phyloP scores from a whole-genome alignment of 2,888 invertebrate genomes.

The Troglohyphantes excavatus region DNA sequence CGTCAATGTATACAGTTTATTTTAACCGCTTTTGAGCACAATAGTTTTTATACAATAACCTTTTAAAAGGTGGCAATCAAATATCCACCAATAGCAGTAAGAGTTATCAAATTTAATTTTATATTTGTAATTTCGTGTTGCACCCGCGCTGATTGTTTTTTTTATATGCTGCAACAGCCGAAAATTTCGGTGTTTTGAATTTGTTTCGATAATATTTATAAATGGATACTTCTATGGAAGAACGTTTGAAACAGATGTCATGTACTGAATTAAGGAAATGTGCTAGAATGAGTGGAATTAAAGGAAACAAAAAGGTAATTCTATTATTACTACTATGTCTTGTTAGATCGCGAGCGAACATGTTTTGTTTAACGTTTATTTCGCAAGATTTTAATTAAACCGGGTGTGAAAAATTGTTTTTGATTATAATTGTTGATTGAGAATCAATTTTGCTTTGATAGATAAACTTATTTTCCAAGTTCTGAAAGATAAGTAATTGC shows the following conservation, averaged over 20 bases:
- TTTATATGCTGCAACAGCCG: neutral
- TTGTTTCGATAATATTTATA: neutral
- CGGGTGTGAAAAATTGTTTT: too few species aligned
- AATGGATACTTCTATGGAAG: constrained; percentile 45
- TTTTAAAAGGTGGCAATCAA: neutral
- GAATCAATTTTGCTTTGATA: too few species aligned
- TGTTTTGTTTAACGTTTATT: too few species aligned
- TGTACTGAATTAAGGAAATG: constrained; percentile 43
- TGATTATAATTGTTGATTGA: too few species aligned
- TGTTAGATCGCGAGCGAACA: too few species aligned
- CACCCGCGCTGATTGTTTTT: neutral
- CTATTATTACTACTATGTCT: too few species aligned
- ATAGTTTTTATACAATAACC: too few species aligned
- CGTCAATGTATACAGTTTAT: too few species aligned
- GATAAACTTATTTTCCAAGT: too few species aligned
- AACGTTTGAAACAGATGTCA: constrained; percentile 6
- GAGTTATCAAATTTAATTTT: neutral
- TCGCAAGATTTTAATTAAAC: too few species aligned
- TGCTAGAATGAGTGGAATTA: constrained; percentile 33
- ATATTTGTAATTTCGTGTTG: neutral
- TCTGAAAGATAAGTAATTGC: too few species aligned
- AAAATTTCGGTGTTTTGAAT: neutral
- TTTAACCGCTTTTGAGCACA: too few species aligned
- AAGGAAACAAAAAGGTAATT: constrained; percentile 30
- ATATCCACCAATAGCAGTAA: neutral